Percentiles rank a stretch among this genome's conserved stretches.
These are phyloP conservation scores for Ommatoiulus sabulosus DNA, from an alignment of 2,888 invertebrate species.

Conservation along the genomic window DNA sequence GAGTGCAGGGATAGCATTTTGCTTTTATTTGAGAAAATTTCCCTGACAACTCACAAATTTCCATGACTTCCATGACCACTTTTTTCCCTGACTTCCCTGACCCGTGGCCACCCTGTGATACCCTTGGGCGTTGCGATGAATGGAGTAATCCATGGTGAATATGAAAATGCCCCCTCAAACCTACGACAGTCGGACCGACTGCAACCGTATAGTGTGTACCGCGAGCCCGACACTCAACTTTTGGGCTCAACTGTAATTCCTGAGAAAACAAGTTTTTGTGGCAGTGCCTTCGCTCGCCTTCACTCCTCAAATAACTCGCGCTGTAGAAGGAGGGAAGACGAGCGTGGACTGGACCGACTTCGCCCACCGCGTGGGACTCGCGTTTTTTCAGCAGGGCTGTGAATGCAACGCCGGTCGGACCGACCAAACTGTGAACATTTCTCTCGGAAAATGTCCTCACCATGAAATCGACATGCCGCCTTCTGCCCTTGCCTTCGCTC, in stretches of 20 bases:
- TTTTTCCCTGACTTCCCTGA: too few relatives aligned
- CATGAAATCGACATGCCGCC: neutral
- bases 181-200: neutral
- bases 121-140: too few relatives aligned
- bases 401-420: neutral
- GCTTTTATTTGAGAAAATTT: too few relatives aligned
- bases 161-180: too few relatives aligned
- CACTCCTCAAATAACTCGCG: constrained; percentile 10
- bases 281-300: neutral
- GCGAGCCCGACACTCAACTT: neutral
- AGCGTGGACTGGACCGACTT: neutral
- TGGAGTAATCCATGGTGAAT: too few relatives aligned
- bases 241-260: constrained; percentile 1
- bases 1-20: too few relatives aligned
- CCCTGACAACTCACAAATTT: too few relatives aligned
- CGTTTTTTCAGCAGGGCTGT: neutral
- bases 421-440: too few relatives aligned
- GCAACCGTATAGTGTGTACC: neutral
- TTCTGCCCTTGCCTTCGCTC: neutral
- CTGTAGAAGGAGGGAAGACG: neutral
- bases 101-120: too few relatives aligned
- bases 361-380: neutral
- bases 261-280: constrained; percentile 28
- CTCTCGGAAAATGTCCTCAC: neutral
- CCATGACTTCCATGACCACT: neutral